Evolutionary conservation across 1,140 invertebrate genomes (phyloP).

Genomic region (Vanessa atalanta): DNA sequence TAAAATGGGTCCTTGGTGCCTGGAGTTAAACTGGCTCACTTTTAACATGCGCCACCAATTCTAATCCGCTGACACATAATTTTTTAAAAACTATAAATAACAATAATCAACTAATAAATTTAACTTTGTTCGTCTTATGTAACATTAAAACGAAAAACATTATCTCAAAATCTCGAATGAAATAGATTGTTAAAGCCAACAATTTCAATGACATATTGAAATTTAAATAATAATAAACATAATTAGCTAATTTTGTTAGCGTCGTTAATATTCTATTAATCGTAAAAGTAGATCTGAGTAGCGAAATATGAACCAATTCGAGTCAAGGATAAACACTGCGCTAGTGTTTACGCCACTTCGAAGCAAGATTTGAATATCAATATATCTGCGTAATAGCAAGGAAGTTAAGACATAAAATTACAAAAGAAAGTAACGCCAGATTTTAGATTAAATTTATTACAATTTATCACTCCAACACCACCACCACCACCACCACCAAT

Average conservation of each 20-base stretch:
- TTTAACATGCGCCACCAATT: too few species aligned
- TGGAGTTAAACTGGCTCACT: too few species aligned
- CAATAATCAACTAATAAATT: too few species aligned
- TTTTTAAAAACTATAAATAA: too few species aligned
- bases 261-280: conserved; percentile 10
- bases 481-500: conserved; percentile 23
- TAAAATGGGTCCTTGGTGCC: too few species aligned
- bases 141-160: too few species aligned
- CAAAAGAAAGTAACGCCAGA: conserved; percentile 32
- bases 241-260: conserved; percentile 4
- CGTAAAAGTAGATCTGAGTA: conserved; percentile 6
- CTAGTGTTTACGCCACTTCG: conserved; percentile 6
- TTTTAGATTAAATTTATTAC: conserved; percentile 27
- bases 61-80: too few species aligned
- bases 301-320: conserved; percentile 8
- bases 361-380: conserved; percentile 2
- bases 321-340: conserved; percentile 3
- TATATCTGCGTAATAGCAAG: neutral
- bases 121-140: too few species aligned
- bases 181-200: too few species aligned
- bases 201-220: neutral
- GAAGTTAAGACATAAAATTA: conserved; percentile 20
- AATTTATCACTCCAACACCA: conserved; percentile 26
- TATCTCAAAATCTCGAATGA: too few species aligned
- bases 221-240: neutral